Conservation (phyloP, 2,113 vertebrate species). For the Okapia johnstoni region DNA sequence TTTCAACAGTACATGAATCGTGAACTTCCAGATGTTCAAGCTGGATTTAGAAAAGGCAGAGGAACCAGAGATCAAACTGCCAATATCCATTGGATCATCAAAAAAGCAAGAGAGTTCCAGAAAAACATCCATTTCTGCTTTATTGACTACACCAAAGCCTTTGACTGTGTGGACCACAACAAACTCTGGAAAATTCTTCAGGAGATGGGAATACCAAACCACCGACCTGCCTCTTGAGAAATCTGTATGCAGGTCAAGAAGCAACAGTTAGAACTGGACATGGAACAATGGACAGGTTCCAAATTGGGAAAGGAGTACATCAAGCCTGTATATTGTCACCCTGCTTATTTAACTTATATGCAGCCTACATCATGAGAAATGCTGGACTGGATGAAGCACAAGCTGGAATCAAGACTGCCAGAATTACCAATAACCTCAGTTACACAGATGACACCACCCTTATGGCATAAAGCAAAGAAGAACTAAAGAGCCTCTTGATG, state of each 20-base stretch:
- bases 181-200: not conserved
- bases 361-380: not conserved
- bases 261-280: not conserved
- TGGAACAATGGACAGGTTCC: not conserved
- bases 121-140: not conserved
- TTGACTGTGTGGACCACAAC: not conserved
- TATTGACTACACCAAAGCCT: not conserved
- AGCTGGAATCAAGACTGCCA: not conserved
- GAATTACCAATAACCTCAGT: not conserved
- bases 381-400: not conserved
- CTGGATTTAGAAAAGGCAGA: not conserved
- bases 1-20: not conserved
- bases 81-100: rapidly evolving
- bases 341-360: not conserved
- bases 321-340: not conserved
- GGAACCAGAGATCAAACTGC: not conserved
- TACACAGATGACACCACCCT: not conserved
- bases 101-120: not conserved
- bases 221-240: not conserved
- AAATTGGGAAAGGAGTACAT: not conserved
- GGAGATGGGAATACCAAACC: not conserved
- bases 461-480: not conserved
- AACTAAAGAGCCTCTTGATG: not conserved
- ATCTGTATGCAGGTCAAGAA: not conserved
- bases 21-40: not conserved